These are phyloP conservation scores for Heteronetta atricapilla DNA, from an alignment of 2,113 vertebrate species.

Conservation along the genomic window DNA sequence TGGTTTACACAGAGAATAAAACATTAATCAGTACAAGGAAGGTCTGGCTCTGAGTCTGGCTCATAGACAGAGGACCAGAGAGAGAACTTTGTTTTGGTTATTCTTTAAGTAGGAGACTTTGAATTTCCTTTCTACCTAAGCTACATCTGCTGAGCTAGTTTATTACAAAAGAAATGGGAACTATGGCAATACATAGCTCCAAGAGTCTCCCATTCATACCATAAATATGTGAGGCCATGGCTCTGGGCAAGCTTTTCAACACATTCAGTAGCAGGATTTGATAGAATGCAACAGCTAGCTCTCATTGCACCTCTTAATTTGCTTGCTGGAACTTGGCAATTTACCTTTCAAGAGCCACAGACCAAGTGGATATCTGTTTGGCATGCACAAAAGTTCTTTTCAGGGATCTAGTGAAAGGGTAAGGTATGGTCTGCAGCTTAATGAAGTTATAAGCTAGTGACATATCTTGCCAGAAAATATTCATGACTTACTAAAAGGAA, in stretches of 20 bases:
- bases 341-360: constrained; percentile 70
- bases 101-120: constrained; percentile 50
- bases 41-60: constrained; percentile 39
- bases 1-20: constrained; percentile 43
- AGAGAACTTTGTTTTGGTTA: constrained; percentile 54
- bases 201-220: constrained; percentile 53
- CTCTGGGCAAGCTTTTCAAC: constrained; percentile 54
- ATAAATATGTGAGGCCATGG: constrained; percentile 61
- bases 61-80: constrained; percentile 43
- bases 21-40: constrained; percentile 47
- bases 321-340: constrained; percentile 64
- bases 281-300: constrained; percentile 68
- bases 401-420: constrained; percentile 59
- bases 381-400: constrained; percentile 68
- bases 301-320: constrained; percentile 64
- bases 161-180: constrained; percentile 67
- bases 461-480: constrained; percentile 65
- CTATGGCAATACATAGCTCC: constrained; percentile 61
- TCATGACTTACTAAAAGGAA: constrained; percentile 27
- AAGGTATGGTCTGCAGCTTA: constrained; percentile 66
- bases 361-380: constrained; percentile 67
- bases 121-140: constrained; percentile 61
- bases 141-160: constrained; percentile 68
- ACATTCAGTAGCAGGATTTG: constrained; percentile 62
- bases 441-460: constrained; percentile 68